Conservation (phyloP, 2,797 vertebrate genomes). For the Danionella dracula region DNA sequence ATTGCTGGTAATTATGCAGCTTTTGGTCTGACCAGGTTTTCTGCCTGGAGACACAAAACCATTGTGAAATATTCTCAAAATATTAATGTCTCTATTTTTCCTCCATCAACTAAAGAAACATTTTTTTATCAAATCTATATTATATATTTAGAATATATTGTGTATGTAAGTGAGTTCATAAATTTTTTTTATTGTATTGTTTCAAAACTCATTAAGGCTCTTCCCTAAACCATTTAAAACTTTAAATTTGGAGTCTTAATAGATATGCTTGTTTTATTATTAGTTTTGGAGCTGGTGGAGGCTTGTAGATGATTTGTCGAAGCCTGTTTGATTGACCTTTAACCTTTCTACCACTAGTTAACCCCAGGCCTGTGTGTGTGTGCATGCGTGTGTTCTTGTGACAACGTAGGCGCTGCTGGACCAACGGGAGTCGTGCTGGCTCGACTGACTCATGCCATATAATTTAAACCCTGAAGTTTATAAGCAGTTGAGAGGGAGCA, state of each 20-base stretch:
- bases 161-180: no score
- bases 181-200: no score
- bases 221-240: no score
- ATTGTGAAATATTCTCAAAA: no score
- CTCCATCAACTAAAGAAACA: no score
- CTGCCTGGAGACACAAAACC: background rate
- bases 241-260: no score
- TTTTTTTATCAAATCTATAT: no score
- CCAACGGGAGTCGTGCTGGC: conserved; percentile 32
- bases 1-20: background rate
- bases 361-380: conserved; percentile 36
- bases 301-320: conserved; percentile 35
- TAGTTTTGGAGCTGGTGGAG: conserved; percentile 52
- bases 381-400: conserved; percentile 18
- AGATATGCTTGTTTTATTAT: conserved; percentile 64
- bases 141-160: no score
- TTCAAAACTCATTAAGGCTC: no score
- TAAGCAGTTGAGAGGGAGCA: conserved; percentile 50
- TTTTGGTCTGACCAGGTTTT: background rate
- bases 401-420: conserved; percentile 43
- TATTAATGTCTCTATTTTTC: no score
- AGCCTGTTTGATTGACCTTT: conserved; percentile 46
- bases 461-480: conserved; percentile 49
- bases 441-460: conserved; percentile 34
- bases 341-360: conserved; percentile 46